These are phyloP conservation scores for Leptinotarsa texana DNA, from an alignment of 1,140 invertebrate species.

Conservation along the genomic window DNA sequence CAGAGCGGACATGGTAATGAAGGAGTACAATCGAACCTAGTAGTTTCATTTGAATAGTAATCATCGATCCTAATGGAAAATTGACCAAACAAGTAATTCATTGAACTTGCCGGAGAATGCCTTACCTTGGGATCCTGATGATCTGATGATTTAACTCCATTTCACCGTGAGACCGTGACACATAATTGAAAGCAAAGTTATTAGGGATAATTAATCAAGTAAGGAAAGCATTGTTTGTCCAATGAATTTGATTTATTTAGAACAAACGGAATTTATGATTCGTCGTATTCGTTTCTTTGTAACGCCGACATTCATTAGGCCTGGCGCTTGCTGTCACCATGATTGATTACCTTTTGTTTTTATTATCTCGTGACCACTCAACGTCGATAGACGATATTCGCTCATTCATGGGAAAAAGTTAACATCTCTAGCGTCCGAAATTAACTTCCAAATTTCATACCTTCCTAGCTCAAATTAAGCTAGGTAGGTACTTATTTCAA, in stretches of 20 bases:
- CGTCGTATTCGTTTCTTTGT: constrained; percentile 47
- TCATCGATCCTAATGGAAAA: too few species aligned
- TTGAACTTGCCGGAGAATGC: too few species aligned
- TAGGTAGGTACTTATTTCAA: too few species aligned
- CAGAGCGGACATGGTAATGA: too few species aligned
- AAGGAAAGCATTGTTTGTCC: constrained; percentile 42
- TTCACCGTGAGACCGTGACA: constrained; percentile 15
- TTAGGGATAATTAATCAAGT: constrained; percentile 39
- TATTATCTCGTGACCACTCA: constrained; percentile 13
- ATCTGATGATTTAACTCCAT: not conserved
- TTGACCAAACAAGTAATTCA: too few species aligned
- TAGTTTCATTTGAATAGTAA: too few species aligned
- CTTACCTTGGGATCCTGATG: not conserved
- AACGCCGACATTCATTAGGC: constrained; percentile 48
- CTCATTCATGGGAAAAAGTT: not conserved
- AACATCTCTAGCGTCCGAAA: too few species aligned
- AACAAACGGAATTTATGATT: constrained; percentile 51
- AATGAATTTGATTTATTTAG: constrained; percentile 48
- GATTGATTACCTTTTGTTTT: constrained; percentile 48
- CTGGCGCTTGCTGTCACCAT: constrained; percentile 45
- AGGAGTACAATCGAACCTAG: too few species aligned
- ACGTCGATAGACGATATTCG: not conserved
- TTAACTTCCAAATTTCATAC: too few species aligned
- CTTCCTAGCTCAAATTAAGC: too few species aligned
- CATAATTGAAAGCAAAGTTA: constrained; percentile 24